A percentile compares a stretch with the other conserved stretches of the same genome.
These are phyloP conservation scores for Antechinus flavipes DNA, from an alignment of 2,113 vertebrate genomes.

Conservation along the genomic window DNA sequence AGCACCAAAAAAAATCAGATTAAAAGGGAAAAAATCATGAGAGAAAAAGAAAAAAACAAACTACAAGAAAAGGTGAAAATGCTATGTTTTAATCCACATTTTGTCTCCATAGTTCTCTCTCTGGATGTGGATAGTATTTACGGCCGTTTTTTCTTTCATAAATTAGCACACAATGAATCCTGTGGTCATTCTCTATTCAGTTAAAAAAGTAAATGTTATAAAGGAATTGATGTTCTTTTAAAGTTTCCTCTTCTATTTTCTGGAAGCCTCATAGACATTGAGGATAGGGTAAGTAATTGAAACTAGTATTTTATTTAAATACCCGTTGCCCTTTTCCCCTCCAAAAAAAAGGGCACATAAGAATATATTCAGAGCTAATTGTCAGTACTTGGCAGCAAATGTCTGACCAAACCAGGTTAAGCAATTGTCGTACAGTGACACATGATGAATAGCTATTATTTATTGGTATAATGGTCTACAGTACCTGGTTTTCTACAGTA, in stretches of 20 bases:
- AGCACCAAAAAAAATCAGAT: no score
- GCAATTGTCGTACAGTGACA: background rate
- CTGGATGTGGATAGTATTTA: no score
- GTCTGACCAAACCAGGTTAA: background rate
- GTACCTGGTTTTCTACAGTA: constrained; percentile 17
- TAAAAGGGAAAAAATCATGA: no score
- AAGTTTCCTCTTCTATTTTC: constrained; percentile 6
- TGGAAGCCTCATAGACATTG: background rate
- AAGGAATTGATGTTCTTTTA: constrained; percentile 5
- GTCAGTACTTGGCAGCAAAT: background rate
- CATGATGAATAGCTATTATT: constrained; percentile 41
- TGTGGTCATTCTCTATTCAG: background rate
- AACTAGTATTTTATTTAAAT: background rate
- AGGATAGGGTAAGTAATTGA: background rate
- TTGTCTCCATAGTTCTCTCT: no score
- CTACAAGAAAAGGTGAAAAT: no score
- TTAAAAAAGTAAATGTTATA: background rate
- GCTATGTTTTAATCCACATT: no score
- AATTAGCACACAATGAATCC: background rate
- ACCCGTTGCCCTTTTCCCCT: background rate
- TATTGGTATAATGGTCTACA: background rate
- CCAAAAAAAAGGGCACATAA: background rate
- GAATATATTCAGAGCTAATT: background rate
- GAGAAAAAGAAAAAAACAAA: no score
- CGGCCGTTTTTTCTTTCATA: background rate